phyloP scores from a whole-genome alignment of 2,888 invertebrate genomes.

The Hypolimnas misippus region DNA sequence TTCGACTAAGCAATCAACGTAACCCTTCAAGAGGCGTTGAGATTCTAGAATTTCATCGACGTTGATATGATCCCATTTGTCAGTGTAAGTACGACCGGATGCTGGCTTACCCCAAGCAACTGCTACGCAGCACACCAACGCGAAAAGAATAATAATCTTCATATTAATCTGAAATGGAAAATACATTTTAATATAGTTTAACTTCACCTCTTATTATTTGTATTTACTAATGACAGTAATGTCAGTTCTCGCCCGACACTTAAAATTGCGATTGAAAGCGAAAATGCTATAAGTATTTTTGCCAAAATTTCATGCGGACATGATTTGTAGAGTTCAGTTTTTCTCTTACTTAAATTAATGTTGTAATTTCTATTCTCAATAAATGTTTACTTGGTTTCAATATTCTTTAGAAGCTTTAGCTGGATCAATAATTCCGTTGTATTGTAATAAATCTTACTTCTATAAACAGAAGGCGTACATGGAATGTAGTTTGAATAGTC shows the following conservation, averaged over 20 bases:
- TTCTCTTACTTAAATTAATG: too few species aligned
- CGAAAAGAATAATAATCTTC: slow-evolving; percentile 69
- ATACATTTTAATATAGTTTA: slow-evolving; percentile 8
- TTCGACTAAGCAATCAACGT: slow-evolving; percentile 87
- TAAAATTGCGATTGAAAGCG: too few species aligned
- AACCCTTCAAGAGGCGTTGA: slow-evolving; percentile 86
- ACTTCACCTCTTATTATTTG: too few species aligned
- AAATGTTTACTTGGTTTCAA: too few species aligned
- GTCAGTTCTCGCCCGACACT: too few species aligned
- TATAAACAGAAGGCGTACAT: not conserved
- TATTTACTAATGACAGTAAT: too few species aligned
- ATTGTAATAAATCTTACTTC: not conserved
- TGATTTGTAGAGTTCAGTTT: too few species aligned
- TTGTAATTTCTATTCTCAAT: too few species aligned
- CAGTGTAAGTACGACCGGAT: slow-evolving; percentile 79
- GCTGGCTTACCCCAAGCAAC: slow-evolving; percentile 66
- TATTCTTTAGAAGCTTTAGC: too few species aligned
- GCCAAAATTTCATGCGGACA: too few species aligned
- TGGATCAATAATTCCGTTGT: not conserved
- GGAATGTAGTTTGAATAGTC: slow-evolving; percentile 6
- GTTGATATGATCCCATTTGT: slow-evolving; percentile 88
- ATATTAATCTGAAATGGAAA: slow-evolving; percentile 61
- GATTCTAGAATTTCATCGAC: slow-evolving; percentile 87
- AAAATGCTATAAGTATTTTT: too few species aligned
- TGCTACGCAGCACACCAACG: slow-evolving; percentile 63